phyloP scores from a whole-genome alignment of 2,113 vertebrate species.

The Phylloscopus whistleri region DNA sequence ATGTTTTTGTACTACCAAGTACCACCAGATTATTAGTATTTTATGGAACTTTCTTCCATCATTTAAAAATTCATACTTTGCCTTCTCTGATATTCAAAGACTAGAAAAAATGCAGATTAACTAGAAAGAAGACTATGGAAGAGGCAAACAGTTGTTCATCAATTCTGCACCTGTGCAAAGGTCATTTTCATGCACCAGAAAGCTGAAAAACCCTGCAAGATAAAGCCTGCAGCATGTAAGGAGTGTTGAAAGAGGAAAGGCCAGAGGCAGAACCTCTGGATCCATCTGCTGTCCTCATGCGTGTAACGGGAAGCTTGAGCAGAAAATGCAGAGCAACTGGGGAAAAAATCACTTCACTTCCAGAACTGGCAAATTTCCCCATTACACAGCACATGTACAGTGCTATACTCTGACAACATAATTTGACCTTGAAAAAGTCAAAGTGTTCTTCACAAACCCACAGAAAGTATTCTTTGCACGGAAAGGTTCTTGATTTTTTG shows the following conservation, averaged over 20 bases:
- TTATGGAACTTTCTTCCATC: not conserved
- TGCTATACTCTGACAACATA: not conserved
- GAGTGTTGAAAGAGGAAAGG: not conserved
- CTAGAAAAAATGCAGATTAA: not conserved
- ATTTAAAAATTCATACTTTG: not conserved
- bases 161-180: not conserved
- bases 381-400: not conserved
- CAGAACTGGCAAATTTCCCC: not conserved
- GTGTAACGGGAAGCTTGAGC: not conserved
- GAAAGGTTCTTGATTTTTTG: not conserved
- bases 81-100: not conserved
- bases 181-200: not conserved
- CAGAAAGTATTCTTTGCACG: not conserved
- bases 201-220: not conserved
- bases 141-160: not conserved
- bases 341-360: not conserved
- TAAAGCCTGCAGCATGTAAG: not conserved
- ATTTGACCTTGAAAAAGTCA: not conserved
- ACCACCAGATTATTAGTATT: not conserved
- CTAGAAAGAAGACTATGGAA: not conserved
- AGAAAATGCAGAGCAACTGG: not conserved
- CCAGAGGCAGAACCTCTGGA: not conserved
- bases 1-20: not conserved
- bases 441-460: not conserved
- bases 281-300: not conserved